Percentiles rank a stretch among this genome's conserved stretches.
These are phyloP conservation scores for Parelbella ahira DNA, from an alignment of 2,888 invertebrate genomes.

Conservation along the genomic window DNA sequence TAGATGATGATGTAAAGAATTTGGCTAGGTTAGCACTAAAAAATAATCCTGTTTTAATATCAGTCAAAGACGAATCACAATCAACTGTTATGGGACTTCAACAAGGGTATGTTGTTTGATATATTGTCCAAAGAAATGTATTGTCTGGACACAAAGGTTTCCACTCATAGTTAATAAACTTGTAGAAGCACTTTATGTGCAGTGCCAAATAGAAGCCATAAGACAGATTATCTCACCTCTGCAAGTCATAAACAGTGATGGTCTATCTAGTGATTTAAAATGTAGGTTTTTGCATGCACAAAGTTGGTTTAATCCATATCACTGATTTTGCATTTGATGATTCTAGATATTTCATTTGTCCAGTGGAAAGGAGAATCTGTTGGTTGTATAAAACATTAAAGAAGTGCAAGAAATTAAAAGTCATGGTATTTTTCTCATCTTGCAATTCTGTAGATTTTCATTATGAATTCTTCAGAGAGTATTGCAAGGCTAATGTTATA, in stretches of 20 bases:
- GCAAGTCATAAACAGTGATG: no score
- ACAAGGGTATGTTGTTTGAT: slow-evolving; percentile 79
- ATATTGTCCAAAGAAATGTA: background rate
- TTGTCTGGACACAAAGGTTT: no score
- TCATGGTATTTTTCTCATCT: slow-evolving; percentile 98
- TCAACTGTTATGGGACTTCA: slow-evolving; percentile 90
- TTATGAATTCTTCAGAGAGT: slow-evolving; percentile 91
- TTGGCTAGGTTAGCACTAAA: slow-evolving; percentile 92
- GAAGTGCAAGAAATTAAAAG: slow-evolving; percentile 94
- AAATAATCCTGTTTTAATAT: slow-evolving; percentile 93
- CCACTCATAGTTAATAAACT: background rate
- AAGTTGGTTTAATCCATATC: no score
- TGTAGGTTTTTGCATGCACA: no score
- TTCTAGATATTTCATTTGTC: slow-evolving; percentile 92
- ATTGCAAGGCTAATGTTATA: slow-evolving; percentile 94
- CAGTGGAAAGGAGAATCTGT: slow-evolving; percentile 93
- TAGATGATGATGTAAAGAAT: slow-evolving; percentile 93
- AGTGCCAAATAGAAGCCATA: no score
- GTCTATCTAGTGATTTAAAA: no score
- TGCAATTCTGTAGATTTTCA: slow-evolving; percentile 98
- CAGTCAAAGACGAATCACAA: slow-evolving; percentile 87
- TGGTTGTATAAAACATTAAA: slow-evolving; percentile 97
- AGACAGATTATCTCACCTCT: no score
- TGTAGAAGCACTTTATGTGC: no score
- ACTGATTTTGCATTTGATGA: no score